phyloP scores from a whole-genome alignment of 2,113 vertebrate genomes.

The Tachysurus vachellii region DNA sequence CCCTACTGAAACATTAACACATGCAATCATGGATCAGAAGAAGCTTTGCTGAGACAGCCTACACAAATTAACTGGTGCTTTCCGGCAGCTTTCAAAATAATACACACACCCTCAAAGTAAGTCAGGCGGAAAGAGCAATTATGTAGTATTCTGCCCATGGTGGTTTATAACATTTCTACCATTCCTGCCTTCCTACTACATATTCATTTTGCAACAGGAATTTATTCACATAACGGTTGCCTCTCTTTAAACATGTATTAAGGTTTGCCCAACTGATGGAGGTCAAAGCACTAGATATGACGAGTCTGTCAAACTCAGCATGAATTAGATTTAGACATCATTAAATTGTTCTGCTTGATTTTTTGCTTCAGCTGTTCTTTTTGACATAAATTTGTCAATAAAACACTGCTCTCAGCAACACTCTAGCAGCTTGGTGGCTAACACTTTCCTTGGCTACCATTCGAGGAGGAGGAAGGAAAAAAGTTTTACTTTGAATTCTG shows the following conservation, averaged over 20 bases:
- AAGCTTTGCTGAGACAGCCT: slow-evolving; percentile 79
- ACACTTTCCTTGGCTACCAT: slow-evolving; percentile 46
- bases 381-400: slow-evolving; percentile 68
- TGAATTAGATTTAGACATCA: slow-evolving; percentile 61
- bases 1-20: slow-evolving; percentile 90
- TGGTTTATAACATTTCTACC: slow-evolving; percentile 32
- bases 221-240: slow-evolving; percentile 10
- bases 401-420: slow-evolving; percentile 55
- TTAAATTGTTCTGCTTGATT: slow-evolving; percentile 69
- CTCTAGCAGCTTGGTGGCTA: slow-evolving; percentile 60
- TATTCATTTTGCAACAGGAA: slow-evolving; percentile 30
- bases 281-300: slow-evolving; percentile 59
- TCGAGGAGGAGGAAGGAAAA: background rate
- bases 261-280: slow-evolving; percentile 58
- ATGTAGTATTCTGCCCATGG: slow-evolving; percentile 49
- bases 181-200: slow-evolving; percentile 9
- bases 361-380: slow-evolving; percentile 62
- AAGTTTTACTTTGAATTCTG: slow-evolving; percentile 11
- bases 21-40: slow-evolving; percentile 86
- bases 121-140: slow-evolving; percentile 61
- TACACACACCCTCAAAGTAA: slow-evolving; percentile 62
- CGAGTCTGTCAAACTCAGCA: slow-evolving; percentile 64
- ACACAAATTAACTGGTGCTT: slow-evolving; percentile 80
- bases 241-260: slow-evolving; percentile 62
- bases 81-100: slow-evolving; percentile 73